Base-by-base conservation (phyloP, 2,888 invertebrate species). In the Polietes domitor region DNA sequence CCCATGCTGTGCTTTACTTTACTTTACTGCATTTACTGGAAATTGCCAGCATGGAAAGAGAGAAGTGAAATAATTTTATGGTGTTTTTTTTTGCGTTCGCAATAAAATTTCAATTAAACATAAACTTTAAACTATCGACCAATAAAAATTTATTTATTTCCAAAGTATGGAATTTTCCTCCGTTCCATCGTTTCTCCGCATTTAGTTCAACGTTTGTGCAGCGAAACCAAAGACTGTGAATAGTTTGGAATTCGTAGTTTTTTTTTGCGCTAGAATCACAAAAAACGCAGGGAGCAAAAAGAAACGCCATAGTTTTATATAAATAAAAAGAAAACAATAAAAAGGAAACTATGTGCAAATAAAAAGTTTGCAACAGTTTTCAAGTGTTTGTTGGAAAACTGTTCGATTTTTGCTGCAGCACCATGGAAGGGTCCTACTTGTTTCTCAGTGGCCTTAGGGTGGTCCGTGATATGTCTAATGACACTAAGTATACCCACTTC, bases 331-430 rank as follows among this genome's bases (percentile, higher is more conserved):
- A 12, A 65, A n/a, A n/a, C n/a, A n/a, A n/a, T n/a, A n/a, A n/a
- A n/a, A n/a, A 65, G 2, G 37, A 37, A 41, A 41, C 50, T 53
- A 53, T 72, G 55, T n/a, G 41, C 24, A 73, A 73, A 73, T 58
- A 73, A 58, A 72, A 72, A 72, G 28, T 12, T 73, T 73, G 5
- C 12, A 73, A 24, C 41, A 55, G 41, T 58, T 58, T 55, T 73
- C 55, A 55, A 73, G 55, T 55, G 72, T 73, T 73, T 73, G 37
- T 55, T 21, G 37, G 58, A 58, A 73, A 72, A 63, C 63, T 63
- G 17, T 63, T 65, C 7, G 37, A 37, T 37, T 37, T 41, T 5
- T 55, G n/a, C 47, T n/a, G 12, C 47, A 47, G 47, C 12, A 32
- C 32, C 32, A 32, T 9, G 32, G 4, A 4, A 6, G 32, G 4